Evolutionary conservation across 1,140 invertebrate genomes (phyloP).

Genomic region (Eurosta solidaginis): DNA sequence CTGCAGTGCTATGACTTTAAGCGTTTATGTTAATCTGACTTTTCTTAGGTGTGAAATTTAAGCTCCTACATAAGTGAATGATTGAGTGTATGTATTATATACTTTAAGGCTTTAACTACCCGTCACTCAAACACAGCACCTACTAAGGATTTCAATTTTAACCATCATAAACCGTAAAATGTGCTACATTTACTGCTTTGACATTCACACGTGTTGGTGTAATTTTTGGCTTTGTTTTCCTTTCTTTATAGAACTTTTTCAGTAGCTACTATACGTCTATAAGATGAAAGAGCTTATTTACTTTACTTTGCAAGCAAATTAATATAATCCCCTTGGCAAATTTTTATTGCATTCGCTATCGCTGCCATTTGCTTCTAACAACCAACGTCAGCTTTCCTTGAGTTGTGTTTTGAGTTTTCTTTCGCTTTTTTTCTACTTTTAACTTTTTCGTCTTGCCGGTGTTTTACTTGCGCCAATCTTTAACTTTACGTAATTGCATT

Average conservation of each 20-base stretch:
- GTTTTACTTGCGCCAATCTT: neutral
- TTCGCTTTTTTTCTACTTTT: neutral
- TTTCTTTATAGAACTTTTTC: neutral
- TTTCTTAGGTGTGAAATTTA: no score
- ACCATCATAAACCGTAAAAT: no score
- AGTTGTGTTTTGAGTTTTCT: neutral
- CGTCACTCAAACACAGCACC: no score
- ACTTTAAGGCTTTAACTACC: no score
- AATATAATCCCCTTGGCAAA: conserved; percentile 12
- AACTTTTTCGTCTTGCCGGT: no score
- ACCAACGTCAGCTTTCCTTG: neutral
- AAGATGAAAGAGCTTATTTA: neutral
- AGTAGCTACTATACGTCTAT: neutral
- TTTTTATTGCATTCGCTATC: neutral
- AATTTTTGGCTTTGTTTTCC: neutral
- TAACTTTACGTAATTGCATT: conserved; percentile 3
- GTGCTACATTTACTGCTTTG: no score
- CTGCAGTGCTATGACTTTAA: no score
- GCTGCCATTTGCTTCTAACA: neutral
- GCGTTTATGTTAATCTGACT: no score
- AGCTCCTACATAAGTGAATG: no score
- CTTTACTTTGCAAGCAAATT: neutral
- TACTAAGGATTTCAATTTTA: no score
- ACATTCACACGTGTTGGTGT: no score
- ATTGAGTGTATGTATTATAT: no score